A percentile compares a stretch with the other conserved stretches of the same genome.
Conservation (phyloP, 1,140 invertebrate species). For the Drosophila sp. region DNA sequence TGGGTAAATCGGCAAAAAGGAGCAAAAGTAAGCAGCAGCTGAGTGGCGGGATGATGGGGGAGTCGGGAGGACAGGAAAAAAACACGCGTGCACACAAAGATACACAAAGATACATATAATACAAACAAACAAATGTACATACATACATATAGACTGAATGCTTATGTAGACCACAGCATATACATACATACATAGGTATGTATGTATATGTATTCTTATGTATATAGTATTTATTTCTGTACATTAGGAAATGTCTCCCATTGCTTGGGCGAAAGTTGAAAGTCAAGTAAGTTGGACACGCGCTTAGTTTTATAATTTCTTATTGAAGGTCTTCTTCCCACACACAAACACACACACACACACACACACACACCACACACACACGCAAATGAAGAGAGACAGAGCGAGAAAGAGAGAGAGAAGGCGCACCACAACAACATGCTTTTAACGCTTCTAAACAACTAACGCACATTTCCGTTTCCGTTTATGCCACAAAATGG, state of each 20-base stretch:
- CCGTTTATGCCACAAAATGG: conserved; percentile 51
- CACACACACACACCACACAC: conserved; percentile 1
- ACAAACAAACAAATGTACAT: conserved; percentile 8
- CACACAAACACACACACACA: conserved; percentile 22
- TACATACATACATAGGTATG: conserved; percentile 15
- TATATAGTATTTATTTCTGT: neutral
- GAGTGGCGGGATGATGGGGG: neutral
- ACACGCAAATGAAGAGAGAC: neutral
- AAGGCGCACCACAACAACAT: conserved; percentile 23
- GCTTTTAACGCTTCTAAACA: conserved; percentile 38
- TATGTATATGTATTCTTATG: conserved; percentile 7
- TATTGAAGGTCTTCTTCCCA: conserved; percentile 59
- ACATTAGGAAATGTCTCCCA: conserved; percentile 30
- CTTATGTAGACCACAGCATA: conserved; percentile 20
- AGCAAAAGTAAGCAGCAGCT: conserved; percentile 28
- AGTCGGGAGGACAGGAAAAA: conserved; percentile 5
- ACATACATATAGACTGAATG: conserved; percentile 18
- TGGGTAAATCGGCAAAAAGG: conserved; percentile 26
- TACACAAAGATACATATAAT: conserved; percentile 27
- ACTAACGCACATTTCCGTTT: conserved; percentile 62
- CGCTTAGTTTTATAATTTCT: conserved; percentile 71
- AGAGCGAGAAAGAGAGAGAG: neutral
- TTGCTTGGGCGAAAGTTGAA: conserved; percentile 50
- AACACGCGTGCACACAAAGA: conserved; percentile 31
- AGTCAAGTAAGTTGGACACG: conserved; percentile 67